These are phyloP conservation scores for Orycteropus afer DNA, from an alignment of 2,113 vertebrate genomes.

Conservation along the genomic window DNA sequence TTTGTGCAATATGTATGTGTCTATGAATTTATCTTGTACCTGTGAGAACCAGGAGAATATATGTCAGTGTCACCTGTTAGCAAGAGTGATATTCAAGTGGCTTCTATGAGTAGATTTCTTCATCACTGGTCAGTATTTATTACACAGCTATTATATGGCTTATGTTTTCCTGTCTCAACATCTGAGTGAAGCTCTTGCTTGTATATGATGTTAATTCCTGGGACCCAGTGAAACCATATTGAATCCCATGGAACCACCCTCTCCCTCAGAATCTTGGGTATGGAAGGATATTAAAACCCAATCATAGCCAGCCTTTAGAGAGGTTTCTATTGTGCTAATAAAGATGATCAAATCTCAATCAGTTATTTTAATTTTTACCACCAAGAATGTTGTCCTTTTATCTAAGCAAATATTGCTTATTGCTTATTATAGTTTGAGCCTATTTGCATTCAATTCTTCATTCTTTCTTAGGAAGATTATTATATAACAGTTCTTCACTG, in stretches of 20 bases:
- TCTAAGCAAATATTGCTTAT: background rate
- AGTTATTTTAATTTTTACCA: background rate
- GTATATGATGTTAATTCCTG: background rate
- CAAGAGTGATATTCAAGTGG: slow-evolving; percentile 16
- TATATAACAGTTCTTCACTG: background rate
- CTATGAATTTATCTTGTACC: background rate
- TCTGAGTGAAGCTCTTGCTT: background rate
- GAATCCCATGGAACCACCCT: background rate
- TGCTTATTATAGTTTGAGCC: background rate
- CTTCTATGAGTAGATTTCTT: slow-evolving; percentile 60
- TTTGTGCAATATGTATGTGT: slow-evolving; percentile 26
- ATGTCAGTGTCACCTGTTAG: slow-evolving; percentile 43
- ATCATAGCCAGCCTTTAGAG: background rate
- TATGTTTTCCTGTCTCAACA: background rate
- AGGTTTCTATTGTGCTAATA: background rate
- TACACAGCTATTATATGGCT: background rate
- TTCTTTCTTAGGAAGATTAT: background rate
- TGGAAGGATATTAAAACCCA: background rate
- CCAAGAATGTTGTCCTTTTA: background rate
- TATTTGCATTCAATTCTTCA: background rate
- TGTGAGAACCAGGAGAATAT: background rate
- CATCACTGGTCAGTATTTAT: background rate
- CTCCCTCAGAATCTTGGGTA: background rate
- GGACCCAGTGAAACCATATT: background rate
- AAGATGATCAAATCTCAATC: background rate